Percentiles rank a stretch among this genome's conserved stretches.
These are phyloP conservation scores for Sebastes cheni DNA, from an alignment of 2,797 vertebrate genomes.

Conservation along the genomic window DNA sequence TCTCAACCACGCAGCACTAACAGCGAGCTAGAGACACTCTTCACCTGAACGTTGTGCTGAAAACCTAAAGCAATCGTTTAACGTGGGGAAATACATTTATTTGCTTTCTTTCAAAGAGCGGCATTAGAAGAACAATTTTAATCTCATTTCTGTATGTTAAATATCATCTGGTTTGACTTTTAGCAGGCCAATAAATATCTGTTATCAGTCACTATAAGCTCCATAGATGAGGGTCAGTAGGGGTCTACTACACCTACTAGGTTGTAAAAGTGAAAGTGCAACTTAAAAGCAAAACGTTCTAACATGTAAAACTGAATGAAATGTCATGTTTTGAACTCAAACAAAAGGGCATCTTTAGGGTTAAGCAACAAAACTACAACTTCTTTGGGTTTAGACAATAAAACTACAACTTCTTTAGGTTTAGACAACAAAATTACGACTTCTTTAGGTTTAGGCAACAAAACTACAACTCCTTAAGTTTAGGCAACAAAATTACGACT, in stretches of 20 bases:
- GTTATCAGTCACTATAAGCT: too few species aligned
- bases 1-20: neutral
- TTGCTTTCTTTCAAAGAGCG: too few species aligned
- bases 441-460: rapidly evolving
- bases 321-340: rapidly evolving
- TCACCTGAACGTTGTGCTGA: neutral
- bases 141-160: neutral
- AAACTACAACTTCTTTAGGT: too few species aligned
- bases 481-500: too few species aligned
- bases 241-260: rapidly evolving
- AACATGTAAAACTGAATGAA: too few species aligned
- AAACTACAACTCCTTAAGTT: too few species aligned
- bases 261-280: too few species aligned
- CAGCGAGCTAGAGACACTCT: neutral
- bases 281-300: too few species aligned
- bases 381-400: too few species aligned
- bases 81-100: neutral
- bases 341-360: too few species aligned
- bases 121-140: neutral
- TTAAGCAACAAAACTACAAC: too few species aligned
- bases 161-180: rapidly evolving
- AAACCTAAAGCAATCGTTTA: neutral
- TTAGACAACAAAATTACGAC: rapidly evolving
- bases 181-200: rapidly evolving
- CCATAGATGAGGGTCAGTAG: too few species aligned